phyloP scores from a whole-genome alignment of 2,888 invertebrate species.

The Blastobasis lacticolella region DNA sequence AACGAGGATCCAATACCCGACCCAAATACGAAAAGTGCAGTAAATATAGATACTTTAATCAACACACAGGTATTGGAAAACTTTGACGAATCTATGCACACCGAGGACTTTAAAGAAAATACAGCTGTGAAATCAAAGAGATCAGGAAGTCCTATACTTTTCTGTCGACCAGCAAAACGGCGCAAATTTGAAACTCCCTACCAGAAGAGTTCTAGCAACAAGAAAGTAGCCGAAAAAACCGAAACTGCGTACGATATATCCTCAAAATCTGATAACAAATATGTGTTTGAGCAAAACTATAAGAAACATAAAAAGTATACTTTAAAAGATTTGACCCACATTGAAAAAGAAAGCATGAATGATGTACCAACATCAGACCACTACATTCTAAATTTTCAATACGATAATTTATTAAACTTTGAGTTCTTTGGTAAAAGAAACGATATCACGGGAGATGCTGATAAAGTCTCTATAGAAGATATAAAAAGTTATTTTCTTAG shows the following conservation, averaged over 20 bases:
- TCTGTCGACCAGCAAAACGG: conserved; percentile 52
- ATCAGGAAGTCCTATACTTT: conserved; percentile 54
- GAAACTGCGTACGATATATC: background rate
- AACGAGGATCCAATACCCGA: background rate
- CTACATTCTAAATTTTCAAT: conserved; percentile 25
- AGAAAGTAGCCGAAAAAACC: background rate
- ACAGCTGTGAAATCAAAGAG: conserved; percentile 35
- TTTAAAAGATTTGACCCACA: conserved; percentile 30
- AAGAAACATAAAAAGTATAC: conserved; percentile 38
- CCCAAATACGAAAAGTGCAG: conserved; percentile 1
- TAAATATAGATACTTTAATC: conserved; percentile 25
- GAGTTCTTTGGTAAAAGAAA: conserved; percentile 37
- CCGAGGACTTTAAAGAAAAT: conserved; percentile 43
- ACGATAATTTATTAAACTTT: conserved; percentile 37
- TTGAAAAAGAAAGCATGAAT: conserved; percentile 16
- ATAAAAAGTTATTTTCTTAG: conserved; percentile 44
- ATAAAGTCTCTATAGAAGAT: conserved; percentile 8
- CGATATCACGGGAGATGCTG: conserved; percentile 29
- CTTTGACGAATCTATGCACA: conserved; percentile 47
- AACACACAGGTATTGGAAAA: conserved; percentile 52
- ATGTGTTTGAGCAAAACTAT: conserved; percentile 34
- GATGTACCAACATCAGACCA: conserved; percentile 20
- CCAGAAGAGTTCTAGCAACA: conserved; percentile 17
- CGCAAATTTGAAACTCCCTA: conserved; percentile 50
- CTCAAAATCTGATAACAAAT: conserved; percentile 2